Base-by-base conservation (phyloP, 2,797 vertebrate species). In the Intellagama lesueurii region DNA sequence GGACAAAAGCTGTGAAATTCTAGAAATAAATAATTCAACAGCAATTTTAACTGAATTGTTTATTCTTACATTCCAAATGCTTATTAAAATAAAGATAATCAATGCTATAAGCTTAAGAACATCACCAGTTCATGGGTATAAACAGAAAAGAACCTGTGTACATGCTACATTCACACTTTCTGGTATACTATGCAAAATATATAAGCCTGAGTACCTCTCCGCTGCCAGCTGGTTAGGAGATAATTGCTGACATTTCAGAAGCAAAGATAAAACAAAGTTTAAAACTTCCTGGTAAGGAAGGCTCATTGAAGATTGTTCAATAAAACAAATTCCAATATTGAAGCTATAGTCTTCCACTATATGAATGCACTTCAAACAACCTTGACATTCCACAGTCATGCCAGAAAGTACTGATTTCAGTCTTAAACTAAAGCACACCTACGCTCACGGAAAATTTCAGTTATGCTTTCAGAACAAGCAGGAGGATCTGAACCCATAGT, bases 1-100 rank as follows among this genome's bases (percentile, higher is more conserved):
- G 35, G 98, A 99, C 91, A 99, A 96, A 72, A 99, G 97, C 96
- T 98, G 98, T 94, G 99, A 99, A 93, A 99, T 95, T 94, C 99
- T 99, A 96, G 85, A 77, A 72, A 82, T 77, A 35, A 94, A 93
- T 93, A 91, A 91, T 89, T 22, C 79, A 95, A 90, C 91, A 84
- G 86, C 68, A 93, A 83, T 28, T 76, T 64, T 12, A 70, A 9
- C 17, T n/a, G 44, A n/a, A 32, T 70, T 88, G 81, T 69, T 79
- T 49, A 47, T n/a, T 28, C 52, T 84, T 89, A 81, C 49, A n/a
- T 76, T 89, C 28, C 66, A 32, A 86, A 76, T 35, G 4, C 11
- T 49, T 11, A n/a, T 47, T 76, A 14, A 77, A 68, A 16, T 24
- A 83, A 84, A 30, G 2, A 14, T 32, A 70, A 80, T 12, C n/a